Percentiles rank a stretch among this genome's conserved stretches.
These are phyloP conservation scores for Sesia apiformis DNA, from an alignment of 2,888 invertebrate genomes.

Conservation along the genomic window DNA sequence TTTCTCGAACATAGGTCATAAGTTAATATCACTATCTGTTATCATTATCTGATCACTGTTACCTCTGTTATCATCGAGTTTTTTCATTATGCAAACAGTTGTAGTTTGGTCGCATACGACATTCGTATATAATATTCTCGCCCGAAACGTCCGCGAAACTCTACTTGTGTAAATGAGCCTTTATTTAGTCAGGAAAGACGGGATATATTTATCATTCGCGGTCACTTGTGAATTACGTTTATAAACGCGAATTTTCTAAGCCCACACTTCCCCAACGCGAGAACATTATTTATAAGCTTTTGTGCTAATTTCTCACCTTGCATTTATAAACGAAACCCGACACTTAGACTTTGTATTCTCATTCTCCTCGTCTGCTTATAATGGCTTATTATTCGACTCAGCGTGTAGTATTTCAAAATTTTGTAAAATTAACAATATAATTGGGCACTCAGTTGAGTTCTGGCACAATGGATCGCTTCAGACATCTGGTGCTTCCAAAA, in stretches of 20 bases:
- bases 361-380: conserved; percentile 19
- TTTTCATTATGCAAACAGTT: too few relatives aligned
- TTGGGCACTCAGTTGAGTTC: conserved; percentile 61
- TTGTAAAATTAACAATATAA: conserved; percentile 74
- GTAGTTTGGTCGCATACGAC: too few relatives aligned
- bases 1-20: too few relatives aligned
- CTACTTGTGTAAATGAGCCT: too few relatives aligned
- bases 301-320: conserved; percentile 20
- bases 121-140: too few relatives aligned
- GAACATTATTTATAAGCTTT: neutral
- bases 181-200: too few relatives aligned
- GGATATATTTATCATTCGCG: too few relatives aligned
- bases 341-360: conserved; percentile 16
- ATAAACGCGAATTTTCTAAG: neutral
- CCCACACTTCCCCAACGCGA: neutral
- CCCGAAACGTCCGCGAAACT: too few relatives aligned
- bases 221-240: neutral
- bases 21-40: too few relatives aligned
- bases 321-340: conserved; percentile 17
- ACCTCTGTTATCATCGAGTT: too few relatives aligned
- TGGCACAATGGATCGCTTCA: conserved; percentile 44
- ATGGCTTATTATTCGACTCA: conserved; percentile 64
- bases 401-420: conserved; percentile 65
- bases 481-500: conserved; percentile 65
- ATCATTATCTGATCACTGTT: too few relatives aligned